Evolutionary conservation across 1,140 invertebrate species (phyloP).

Genomic region (Ceratoteleas bidentatus): DNA sequence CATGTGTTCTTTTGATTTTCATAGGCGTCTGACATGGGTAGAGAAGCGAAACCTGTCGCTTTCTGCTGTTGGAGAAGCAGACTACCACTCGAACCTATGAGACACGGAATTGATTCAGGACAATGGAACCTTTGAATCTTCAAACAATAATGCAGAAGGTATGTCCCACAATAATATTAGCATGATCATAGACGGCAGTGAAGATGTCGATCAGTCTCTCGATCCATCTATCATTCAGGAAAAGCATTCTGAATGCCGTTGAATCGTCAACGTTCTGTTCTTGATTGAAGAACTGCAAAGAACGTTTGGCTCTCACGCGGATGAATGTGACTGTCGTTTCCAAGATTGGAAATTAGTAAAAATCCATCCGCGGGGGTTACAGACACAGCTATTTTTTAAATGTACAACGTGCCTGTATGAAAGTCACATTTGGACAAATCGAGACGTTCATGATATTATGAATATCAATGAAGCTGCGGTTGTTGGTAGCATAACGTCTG

Average conservation of each 20-base stretch:
- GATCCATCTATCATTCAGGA: conserved; percentile 2
- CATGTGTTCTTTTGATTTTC: no score
- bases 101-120: no score
- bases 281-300: not conserved
- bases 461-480: conserved; percentile 5
- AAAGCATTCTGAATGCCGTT: conserved; percentile 2
- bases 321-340: not conserved
- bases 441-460: not conserved
- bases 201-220: not conserved
- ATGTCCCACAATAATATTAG: not conserved
- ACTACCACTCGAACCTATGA: no score
- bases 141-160: conserved; percentile 4
- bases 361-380: not conserved
- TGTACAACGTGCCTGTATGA: not conserved
- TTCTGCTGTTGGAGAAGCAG: no score
- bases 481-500: not conserved
- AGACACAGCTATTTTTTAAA: conserved; percentile 5
- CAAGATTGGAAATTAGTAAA: conserved; percentile 3
- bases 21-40: no score
- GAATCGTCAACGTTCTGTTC: not conserved
- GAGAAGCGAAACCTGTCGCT: no score
- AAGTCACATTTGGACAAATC: not conserved
- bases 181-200: conserved; percentile 4
- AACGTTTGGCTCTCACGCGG: not conserved
- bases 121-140: no score